Evolutionary conservation across 2,113 vertebrate species (phyloP), one percentile per base, ranked within the genome.

Genomic region (Mustelus asterias): DNA sequence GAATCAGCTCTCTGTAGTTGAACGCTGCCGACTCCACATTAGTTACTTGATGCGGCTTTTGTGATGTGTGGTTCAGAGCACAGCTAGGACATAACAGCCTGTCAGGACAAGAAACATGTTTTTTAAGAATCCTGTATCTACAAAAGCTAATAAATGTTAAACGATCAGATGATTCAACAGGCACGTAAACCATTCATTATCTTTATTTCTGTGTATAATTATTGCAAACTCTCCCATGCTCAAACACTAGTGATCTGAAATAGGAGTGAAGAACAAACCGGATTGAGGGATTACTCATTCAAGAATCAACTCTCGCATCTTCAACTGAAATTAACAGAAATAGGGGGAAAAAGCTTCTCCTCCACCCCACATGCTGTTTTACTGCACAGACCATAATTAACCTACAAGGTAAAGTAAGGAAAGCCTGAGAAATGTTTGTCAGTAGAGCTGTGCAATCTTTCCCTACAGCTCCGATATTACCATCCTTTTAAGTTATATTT

Each of bases 51-150:
- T 96, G 96, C 76, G 95, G 90, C 83, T 96, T 96, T 95, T 90
- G 96, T 95, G 96, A 96, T 60, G 65, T 67, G 94, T 96, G 96
- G 95, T 96, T 96, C 76, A 96, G 69, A 96, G 96, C 96, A 95
- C 95, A 96, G 96, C 94, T 94, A 97, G 96, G 97, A 65, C 96
- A 96, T 96, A 94, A 96, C 96, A 97, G 96, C 97, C 97, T 97
- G 96, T 95, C n/a, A 65, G 16, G 44, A 65, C 96, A 85, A 72
- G 44, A 96, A 63, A 93, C 54, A 90, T 69, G 65, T 37, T n/a
- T 20, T 63, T 96, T 60, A 65, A 96, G n/a, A 58, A 80, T n/a
- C n/a, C 3, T 48, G 80, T n/a, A 83, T 67, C 58, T 96, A 37
- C 33, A n/a, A 78, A 69, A n/a, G 22, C 69, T 69, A 95, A 18